Evolutionary conservation across 2,113 vertebrate genomes (phyloP), one percentile per base, ranked within the genome.

Genomic region (Bostrychus sinensis): DNA sequence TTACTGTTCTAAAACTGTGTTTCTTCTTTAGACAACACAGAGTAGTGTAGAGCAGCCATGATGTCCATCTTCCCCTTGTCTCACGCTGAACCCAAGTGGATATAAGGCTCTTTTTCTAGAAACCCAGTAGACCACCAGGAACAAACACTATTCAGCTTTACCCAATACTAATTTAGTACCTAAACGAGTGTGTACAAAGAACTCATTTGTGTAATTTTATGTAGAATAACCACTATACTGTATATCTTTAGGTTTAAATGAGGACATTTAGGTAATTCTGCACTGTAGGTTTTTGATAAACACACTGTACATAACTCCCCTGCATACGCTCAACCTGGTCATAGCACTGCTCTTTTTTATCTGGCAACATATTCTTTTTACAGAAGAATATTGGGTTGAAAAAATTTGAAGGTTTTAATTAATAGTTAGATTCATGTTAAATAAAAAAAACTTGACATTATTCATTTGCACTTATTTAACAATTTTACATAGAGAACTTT

Each of bases 171-270:
- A 92, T 93, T 94, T 91, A 94, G 93, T 94, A 96, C 96, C 95
- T 95, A 94, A 95, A 95, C n/a, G n/a, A n/a, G n/a, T n/a, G n/a
- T n/a, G n/a, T n/a, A n/a, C 93, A 81, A 86, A 92, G 92, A 83
- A 91, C 95, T 94, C 92, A 94, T 97, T 96, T 96, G 93, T 95
- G 92, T 96, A 95, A 94, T 95, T 96, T 95, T 93, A 94, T 96
- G 94, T 96, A 96, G 94, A 95, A 92, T 94, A 94, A 89, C 93
- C 93, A 93, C 91, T 96, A 82, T 85, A 70, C 67, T 88, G 94
- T 97, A 95, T 97, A 98, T 94, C 93, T 95, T 83, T 96, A 97
- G 95, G 95, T 92, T 90, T 86, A 77, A 86, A 87, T 81, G 72
- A 76, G 73, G 72, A 93, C 93, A 92, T 95, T 96, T 94, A 93